Base-by-base conservation (phyloP, 2,888 invertebrate genomes). In the Petrophora chlorosata region DNA sequence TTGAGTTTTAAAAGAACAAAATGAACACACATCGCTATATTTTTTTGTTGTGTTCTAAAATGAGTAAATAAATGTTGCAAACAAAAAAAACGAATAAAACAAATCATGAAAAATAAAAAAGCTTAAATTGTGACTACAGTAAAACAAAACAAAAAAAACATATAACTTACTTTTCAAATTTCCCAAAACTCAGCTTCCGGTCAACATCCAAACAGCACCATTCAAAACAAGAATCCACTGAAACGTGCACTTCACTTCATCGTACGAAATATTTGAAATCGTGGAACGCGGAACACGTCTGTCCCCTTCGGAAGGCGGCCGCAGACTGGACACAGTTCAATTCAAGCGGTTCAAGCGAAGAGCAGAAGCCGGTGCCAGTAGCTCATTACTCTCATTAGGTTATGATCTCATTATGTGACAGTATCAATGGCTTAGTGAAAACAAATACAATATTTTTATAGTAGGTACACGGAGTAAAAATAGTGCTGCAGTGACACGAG, bases 211-310 rank as follows among this genome's bases (percentile, higher is more conserved):
- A 35, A 36, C 23, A 23, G 10, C 48, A 43, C 38, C 36, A 42
- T 29, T 34, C 16, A 48, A 42, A 23, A 23, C 16, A 29, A 41
- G 12, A 22, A 35, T n/a, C 14, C 32, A 38, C 43, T 13, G 19
- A 38, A 48, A 26, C 39, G 5, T 14, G 32, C 34, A 29, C 17
- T 17, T 46, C 43, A 50, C 43, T 38, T 41, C 41, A 40, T 53
- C 28, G 40, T 42, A 54, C 53, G 53, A 57, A 56, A 53, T 32
- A 53, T 49, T 39, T 53, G 50, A 51, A 45, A 54, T 5, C 40
- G 32, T 25, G 43, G 5, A n/a, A n/a, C n/a, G n/a, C n/a, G n/a
- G n/a, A n/a, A n/a, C n/a, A 36, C 48, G 48, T 36, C 26, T n/a
- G 26, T 9, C 8, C 28, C 5, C 26, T 17, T 1, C 42, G 36